Conservation (phyloP, 1,140 invertebrate species). For the Condylostylus longicornis region DNA sequence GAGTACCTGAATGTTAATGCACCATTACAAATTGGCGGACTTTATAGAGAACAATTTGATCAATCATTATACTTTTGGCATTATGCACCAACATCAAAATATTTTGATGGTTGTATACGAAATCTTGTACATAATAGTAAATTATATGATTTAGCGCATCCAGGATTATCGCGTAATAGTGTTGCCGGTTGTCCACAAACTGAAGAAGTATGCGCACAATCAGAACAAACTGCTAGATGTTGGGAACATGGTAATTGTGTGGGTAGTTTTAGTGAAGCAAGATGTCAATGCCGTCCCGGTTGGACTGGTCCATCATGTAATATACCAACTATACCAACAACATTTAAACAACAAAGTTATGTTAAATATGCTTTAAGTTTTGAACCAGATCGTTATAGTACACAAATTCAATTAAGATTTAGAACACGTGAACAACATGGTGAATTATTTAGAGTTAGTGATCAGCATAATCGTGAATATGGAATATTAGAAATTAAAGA, state of each 20-base stretch:
- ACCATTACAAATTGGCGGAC: conserved; percentile 82
- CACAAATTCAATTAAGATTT: conserved; percentile 82
- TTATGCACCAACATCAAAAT: conserved; percentile 70
- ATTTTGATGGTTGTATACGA: conserved; percentile 87
- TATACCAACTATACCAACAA: conserved; percentile 68
- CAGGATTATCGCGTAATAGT: conserved; percentile 68
- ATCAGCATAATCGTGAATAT: conserved; percentile 89
- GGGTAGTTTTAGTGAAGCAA: conserved; percentile 72
- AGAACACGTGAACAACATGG: conserved; percentile 83
- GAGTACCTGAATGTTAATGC: conserved; percentile 94
- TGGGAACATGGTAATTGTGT: conserved; percentile 87
- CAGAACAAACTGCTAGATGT: conserved; percentile 65
- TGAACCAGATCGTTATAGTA: conserved; percentile 80
- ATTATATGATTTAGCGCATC: conserved; percentile 81
- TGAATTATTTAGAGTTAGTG: conserved; percentile 79
- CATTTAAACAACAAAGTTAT: conserved; percentile 83
- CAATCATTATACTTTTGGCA: conserved; percentile 73
- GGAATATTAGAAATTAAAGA: conserved; percentile 90
- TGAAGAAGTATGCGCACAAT: conserved; percentile 70
- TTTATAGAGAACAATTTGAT: conserved; percentile 74
- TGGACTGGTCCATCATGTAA: conserved; percentile 80
- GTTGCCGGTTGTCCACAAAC: conserved; percentile 78
- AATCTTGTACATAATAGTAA: conserved; percentile 93
- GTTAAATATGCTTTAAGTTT: conserved; percentile 91
- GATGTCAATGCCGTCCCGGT: conserved; percentile 83